Base-by-base conservation (phyloP, 1,140 invertebrate genomes). In the Drosophila grimshawi region DNA sequence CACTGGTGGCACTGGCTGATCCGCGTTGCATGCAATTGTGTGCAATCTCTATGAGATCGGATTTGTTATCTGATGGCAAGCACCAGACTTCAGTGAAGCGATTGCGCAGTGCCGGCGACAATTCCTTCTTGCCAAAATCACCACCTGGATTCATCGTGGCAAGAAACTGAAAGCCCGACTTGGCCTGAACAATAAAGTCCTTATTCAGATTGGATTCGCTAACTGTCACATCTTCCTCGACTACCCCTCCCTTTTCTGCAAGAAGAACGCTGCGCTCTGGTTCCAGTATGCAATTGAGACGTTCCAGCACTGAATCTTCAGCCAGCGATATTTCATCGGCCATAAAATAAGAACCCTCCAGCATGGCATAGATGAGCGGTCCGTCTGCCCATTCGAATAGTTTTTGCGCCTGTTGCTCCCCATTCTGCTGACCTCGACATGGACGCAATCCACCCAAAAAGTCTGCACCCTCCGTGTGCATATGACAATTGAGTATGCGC, bases 141-240 rank as follows among this genome's bases (percentile, higher is more conserved):
- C 99, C 99, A 11, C 98, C 98, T 27, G 99, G 99, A 94, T 99
- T 99, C 99, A 99, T 99, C 0, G 99, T 99, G 5, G 98, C 98
- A 62, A 99, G 95, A 81, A 99, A 97, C 72, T 97, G 95, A 92
- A 99, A 99, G 7, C 95, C 94, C 8, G 95, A 81, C 69, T 95
- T 86, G 0, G 99, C 98, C 35, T 94, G 93, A 39, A 98, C 94
- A 2, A 96, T 92, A 71, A 94, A 94, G 81, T 95, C 94, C 1
- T 94, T 93, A 74, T 92, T 86, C 2, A 91, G 67, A 11, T 74
- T 66, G 4, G 3, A 2, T 1, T 60, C 45, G 43, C 32, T 33
- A 11, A 5, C n/a, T 2, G 30, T 33, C 7, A 48, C 11, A 55
- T 95, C 93, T 29, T 93, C 92, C 11, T 93, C 88, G 6, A 92